These are phyloP conservation scores for Elysia crispata DNA, from an alignment of 2,888 invertebrate genomes.

Conservation along the genomic window DNA sequence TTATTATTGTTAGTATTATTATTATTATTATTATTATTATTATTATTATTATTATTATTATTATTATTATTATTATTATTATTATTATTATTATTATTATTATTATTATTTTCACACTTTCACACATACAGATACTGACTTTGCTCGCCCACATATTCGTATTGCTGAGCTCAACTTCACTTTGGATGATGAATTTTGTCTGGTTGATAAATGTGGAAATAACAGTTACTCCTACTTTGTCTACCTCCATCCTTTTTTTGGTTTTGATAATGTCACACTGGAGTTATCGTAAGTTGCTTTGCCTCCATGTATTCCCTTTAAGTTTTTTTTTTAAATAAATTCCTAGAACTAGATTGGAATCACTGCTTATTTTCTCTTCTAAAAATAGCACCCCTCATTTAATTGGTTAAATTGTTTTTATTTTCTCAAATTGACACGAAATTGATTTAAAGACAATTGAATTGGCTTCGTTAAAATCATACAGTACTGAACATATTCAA, in stretches of 20 bases:
- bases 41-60: background rate
- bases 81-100: background rate
- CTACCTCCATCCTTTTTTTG: constrained; percentile 54
- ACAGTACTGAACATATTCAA: too few relatives aligned
- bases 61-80: constrained; percentile 7
- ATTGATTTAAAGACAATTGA: too few relatives aligned
- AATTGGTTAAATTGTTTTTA: too few relatives aligned
- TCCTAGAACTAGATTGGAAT: too few relatives aligned
- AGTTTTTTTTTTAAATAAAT: background rate
- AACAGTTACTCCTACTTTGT: constrained; percentile 54
- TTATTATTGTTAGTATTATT: too few relatives aligned
- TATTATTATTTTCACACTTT: background rate
- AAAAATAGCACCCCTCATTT: too few relatives aligned
- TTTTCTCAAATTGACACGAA: too few relatives aligned
- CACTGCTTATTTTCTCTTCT: too few relatives aligned
- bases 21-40: too few relatives aligned
- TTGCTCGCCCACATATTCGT: constrained; percentile 22
- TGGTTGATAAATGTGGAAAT: background rate
- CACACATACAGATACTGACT: constrained; percentile 39
- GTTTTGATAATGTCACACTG: constrained; percentile 53
- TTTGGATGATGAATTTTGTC: constrained; percentile 52
- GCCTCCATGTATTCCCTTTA: background rate
- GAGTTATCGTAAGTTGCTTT: constrained; percentile 52
- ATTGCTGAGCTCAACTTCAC: constrained; percentile 57
- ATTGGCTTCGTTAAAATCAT: too few relatives aligned